Evolutionary conservation across 1,140 invertebrate species (phyloP).

Genomic region (Saccostrea glomerata): DNA sequence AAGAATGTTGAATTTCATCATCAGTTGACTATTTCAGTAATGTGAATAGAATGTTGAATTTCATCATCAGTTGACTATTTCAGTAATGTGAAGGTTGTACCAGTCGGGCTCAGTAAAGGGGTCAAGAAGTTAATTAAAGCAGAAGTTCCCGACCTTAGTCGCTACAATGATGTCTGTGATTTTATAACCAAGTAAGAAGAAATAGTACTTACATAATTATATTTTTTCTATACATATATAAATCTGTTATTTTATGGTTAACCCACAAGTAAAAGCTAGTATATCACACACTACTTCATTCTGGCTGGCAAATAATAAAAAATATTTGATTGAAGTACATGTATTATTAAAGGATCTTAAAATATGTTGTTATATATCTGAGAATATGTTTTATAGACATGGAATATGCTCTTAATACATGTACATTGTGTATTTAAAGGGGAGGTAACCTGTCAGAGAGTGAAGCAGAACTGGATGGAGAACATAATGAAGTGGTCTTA

Average conservation of each 20-base stretch:
- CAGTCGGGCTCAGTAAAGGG: slow-evolving; percentile 93
- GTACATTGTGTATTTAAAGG: slow-evolving; percentile 77
- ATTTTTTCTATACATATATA: too few relatives aligned
- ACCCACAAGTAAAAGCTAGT: too few relatives aligned
- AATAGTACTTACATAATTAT: neutral
- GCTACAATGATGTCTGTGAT: slow-evolving; percentile 93
- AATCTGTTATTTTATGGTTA: too few relatives aligned
- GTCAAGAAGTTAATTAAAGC: slow-evolving; percentile 95
- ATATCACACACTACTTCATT: too few relatives aligned
- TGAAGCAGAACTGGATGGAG: slow-evolving; percentile 89
- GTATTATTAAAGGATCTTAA: too few relatives aligned
- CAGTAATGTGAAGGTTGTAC: slow-evolving; percentile 83
- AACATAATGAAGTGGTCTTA: slow-evolving; percentile 78
- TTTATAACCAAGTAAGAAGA: slow-evolving; percentile 83
- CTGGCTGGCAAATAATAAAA: too few relatives aligned
- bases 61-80: neutral
- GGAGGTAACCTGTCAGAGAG: slow-evolving; percentile 93
- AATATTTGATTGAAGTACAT: too few relatives aligned
- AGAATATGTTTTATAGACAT: too few relatives aligned
- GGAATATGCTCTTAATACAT: too few relatives aligned
- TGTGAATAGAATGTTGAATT: slow-evolving; percentile 67
- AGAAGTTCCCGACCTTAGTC: slow-evolving; percentile 90
- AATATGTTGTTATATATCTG: too few relatives aligned
- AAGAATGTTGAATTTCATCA: too few relatives aligned
- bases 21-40: slow-evolving; percentile 71